These are phyloP conservation scores for fruit fly (Drosophila melanogaster) DNA, from an alignment of 1,140 invertebrate genomes.

Conservation along the genomic window Release_6_plus_ISO1_MT NT_033777.3:6665001-6665500, in stretches of 20 bases:
- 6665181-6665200: conserved; percentile 39
- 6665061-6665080: too few relatives aligned
- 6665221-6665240: conserved; percentile 82
- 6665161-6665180: conserved; percentile 51
- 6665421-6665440: conserved; percentile 36
- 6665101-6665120: too few relatives aligned
- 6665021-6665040: too few relatives aligned
- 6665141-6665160: background rate
- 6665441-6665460: conserved; percentile 24
- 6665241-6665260: conserved; percentile 83
- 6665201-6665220: conserved; percentile 47
- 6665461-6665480: conserved; percentile 54
- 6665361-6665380: conserved; percentile 27
- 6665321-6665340: conserved; percentile 82
- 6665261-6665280: conserved; percentile 82
- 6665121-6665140: background rate
- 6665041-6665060: too few relatives aligned
- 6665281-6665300: conserved; percentile 81
- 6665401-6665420: conserved; percentile 6
- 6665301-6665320: conserved; percentile 84
- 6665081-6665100: too few relatives aligned
- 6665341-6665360: conserved; percentile 43
- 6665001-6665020: too few relatives aligned
- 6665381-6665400: conserved; percentile 17
- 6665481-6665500: conserved; percentile 78